A percentile compares a stretch with the other conserved stretches of the same genome.
These are phyloP conservation scores for Carabus problematicus DNA, from an alignment of 2,888 invertebrate species.

Conservation along the genomic window DNA sequence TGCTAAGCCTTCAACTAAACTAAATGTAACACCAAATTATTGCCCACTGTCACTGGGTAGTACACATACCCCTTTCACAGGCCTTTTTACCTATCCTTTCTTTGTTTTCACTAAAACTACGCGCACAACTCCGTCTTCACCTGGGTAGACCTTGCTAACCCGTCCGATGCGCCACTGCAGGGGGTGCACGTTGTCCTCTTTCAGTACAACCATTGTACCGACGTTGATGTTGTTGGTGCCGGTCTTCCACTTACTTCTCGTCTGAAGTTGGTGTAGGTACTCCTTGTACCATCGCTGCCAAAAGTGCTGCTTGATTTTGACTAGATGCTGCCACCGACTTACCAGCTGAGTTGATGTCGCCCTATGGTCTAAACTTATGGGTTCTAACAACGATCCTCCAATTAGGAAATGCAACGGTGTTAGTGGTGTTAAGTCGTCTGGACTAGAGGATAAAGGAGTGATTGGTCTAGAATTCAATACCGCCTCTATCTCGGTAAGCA, in stretches of 20 bases:
- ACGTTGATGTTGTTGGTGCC: neutral
- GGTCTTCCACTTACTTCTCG: constrained; percentile 40
- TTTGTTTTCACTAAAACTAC: constrained; percentile 9
- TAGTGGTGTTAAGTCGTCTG: constrained; percentile 11
- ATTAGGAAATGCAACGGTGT: constrained; percentile 29
- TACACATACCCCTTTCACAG: constrained; percentile 12
- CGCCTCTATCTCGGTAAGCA: constrained; percentile 24
- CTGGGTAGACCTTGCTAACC: neutral
- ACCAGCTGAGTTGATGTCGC: neutral
- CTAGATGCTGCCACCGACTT: constrained; percentile 16
- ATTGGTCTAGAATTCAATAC: constrained; percentile 22
- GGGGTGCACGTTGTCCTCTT: constrained; percentile 43
- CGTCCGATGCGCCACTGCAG: constrained; percentile 12
- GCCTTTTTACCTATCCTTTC: constrained; percentile 5
- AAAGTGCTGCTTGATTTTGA: constrained; percentile 17
- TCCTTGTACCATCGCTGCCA: constrained; percentile 23
- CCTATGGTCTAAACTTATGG: neutral
- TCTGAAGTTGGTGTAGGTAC: constrained; percentile 42
- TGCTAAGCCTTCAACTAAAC: too few species aligned
- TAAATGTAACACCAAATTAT: too few species aligned
- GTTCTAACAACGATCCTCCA: constrained; percentile 11
- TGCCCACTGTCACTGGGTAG: neutral
- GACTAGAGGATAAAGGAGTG: constrained; percentile 12
- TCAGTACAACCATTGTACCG: constrained; percentile 37
- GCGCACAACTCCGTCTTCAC: constrained; percentile 1